These are phyloP conservation scores for Platyrinchus mystaceus DNA, from an alignment of 2,797 vertebrate genomes.

Conservation along the genomic window DNA sequence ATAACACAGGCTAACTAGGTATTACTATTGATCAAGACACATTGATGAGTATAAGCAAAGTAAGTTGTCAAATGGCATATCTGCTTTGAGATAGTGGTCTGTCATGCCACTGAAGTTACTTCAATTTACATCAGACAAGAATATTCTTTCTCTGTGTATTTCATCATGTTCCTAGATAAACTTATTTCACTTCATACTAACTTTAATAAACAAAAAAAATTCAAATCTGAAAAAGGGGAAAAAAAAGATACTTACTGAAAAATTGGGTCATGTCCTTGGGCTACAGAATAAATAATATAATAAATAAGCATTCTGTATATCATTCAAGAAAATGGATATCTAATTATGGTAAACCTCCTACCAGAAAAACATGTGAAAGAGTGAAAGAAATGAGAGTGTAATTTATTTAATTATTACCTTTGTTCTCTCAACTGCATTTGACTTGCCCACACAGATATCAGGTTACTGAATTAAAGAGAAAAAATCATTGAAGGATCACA, in stretches of 20 bases:
- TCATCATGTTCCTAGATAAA: background rate
- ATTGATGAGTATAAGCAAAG: background rate
- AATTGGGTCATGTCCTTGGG: background rate
- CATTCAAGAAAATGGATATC: background rate
- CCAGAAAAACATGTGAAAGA: background rate
- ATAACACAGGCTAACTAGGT: background rate
- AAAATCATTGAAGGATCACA: background rate
- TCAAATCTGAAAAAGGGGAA: background rate
- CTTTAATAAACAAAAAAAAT: background rate
- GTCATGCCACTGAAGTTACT: background rate
- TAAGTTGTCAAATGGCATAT: background rate
- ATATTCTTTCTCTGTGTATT: background rate
- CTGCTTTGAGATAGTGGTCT: background rate
- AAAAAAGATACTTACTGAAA: background rate
- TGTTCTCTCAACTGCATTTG: background rate
- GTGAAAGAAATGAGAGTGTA: background rate
- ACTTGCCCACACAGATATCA: fast-evolving
- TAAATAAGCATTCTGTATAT: background rate
- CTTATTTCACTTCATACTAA: background rate
- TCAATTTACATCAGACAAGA: background rate
- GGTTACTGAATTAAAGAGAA: background rate
- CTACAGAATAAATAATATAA: background rate
- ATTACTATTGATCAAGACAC: background rate
- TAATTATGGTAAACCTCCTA: background rate
- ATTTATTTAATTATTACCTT: background rate